Base-by-base conservation (phyloP, 2,888 invertebrate species). In the Marronus borbonicus region DNA sequence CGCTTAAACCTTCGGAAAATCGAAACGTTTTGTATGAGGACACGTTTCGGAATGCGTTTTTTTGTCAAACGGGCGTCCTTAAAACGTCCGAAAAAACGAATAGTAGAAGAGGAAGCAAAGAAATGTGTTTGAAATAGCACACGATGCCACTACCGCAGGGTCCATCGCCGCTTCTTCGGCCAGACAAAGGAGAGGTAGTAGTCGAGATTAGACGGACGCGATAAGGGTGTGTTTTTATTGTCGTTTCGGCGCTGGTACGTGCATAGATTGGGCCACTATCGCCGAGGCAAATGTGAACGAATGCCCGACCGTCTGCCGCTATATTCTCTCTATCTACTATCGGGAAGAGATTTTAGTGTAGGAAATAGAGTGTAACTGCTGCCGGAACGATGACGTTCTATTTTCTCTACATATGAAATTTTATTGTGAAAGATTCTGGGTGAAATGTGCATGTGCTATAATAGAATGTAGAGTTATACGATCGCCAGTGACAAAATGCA, bases 201-300 rank as follows among this genome's bases (percentile, higher is more conserved):
- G 31, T 82, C 81, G 81, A 80, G 82, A 82, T 82, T 81, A 82
- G 80, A 79, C 79, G 80, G 78, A 17, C 79, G 79, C 79, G 78
- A 81, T 81, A 80, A 80, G 80, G 78, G 79, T 81, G 79, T 81
- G 81, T 81, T 81, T 81, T 80, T 81, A 81, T 81, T 80, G 79
- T 81, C 78, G 76, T 69, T 69, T 69, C 52, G 31, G 31, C 69
- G 52, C 52, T 17, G 64, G 17, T 17, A 64, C 64, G 36, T 64
- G 39, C 36, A 64, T 55, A 55, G 64, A 31, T 31, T 31, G 64
- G n/a, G 14, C 7, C 64, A 17, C 64, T 64, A 64, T 64, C 64
- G 31, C 64, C 39, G 31, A 31, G 64, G 55, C 55, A 55, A 55
- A 55, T 55, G 55, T 20, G 55, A 55, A 55, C 17, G 55, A 55